Percentiles rank a stretch among this genome's conserved stretches.
phyloP scores from a whole-genome alignment of 2,797 vertebrate species.

The Amblyopsis hoosieri region DNA sequence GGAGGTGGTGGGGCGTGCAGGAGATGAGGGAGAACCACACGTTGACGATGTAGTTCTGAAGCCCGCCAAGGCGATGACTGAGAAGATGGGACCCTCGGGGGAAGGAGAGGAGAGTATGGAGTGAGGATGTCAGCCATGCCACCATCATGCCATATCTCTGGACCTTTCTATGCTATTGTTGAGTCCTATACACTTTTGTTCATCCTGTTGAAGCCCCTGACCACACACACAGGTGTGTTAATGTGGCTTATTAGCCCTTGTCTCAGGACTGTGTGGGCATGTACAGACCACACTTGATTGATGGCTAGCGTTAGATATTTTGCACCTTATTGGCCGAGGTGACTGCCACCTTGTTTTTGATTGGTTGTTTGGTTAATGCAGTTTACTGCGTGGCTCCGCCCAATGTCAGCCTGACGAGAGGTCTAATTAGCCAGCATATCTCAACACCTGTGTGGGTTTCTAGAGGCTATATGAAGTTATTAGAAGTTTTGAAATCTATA shows the following conservation, averaged over 20 bases:
- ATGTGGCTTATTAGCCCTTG: no score
- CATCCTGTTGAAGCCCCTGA: constrained; percentile 26
- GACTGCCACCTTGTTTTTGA: not conserved
- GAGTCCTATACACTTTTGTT: constrained; percentile 6
- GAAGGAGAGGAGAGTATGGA: constrained; percentile 77
- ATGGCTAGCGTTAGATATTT: no score
- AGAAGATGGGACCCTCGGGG: constrained; percentile 66
- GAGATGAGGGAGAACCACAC: constrained; percentile 23
- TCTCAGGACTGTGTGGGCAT: no score
- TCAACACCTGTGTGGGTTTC: no score
- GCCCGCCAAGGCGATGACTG: constrained; percentile 52
- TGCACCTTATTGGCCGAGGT: no score
- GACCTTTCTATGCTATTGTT: constrained; percentile 42
- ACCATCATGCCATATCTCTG: constrained; percentile 51
- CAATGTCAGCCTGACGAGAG: no score
- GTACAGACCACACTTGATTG: no score
- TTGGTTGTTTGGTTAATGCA: constrained; percentile 9
- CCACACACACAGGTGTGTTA: no score
- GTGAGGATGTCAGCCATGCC: constrained; percentile 47
- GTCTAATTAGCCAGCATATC: no score
- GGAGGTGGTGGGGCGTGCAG: constrained; percentile 27
- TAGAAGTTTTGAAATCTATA: not conserved
- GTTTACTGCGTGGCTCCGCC: no score
- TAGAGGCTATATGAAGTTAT: no score
- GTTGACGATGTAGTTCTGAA: constrained; percentile 63